Evolutionary conservation across 1,140 invertebrate genomes (phyloP).

Genomic region (Drosophila quadrilineata): DNA sequence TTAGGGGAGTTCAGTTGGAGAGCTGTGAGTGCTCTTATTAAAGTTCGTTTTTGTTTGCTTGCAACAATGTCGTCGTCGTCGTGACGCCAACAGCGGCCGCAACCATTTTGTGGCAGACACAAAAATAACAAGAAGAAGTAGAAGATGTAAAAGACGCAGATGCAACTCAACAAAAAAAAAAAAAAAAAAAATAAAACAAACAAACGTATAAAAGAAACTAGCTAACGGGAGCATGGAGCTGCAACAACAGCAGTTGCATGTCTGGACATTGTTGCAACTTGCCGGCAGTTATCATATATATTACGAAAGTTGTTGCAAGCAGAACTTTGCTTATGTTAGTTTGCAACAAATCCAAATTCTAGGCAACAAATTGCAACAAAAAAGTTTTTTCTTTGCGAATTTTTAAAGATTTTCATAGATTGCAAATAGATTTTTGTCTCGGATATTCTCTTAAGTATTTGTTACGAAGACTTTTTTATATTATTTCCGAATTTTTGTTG

Average conservation of each 20-base stretch:
- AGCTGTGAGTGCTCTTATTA: slow-evolving; percentile 63
- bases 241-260: too few species aligned
- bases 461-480: too few species aligned
- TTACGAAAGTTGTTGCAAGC: slow-evolving; percentile 6
- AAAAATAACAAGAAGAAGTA: not conserved
- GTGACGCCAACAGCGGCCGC: slow-evolving; percentile 44
- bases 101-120: slow-evolving; percentile 3
- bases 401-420: too few species aligned
- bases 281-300: not conserved
- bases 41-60: slow-evolving; percentile 71
- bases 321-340: not conserved
- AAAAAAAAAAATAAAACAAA: slow-evolving; percentile 11
- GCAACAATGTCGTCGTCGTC: slow-evolving; percentile 61
- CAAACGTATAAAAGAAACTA: too few species aligned
- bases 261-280: slow-evolving; percentile 4
- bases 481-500: too few species aligned
- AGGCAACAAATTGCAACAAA: too few species aligned
- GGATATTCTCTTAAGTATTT: too few species aligned
- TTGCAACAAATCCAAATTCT: too few species aligned
- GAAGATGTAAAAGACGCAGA: not conserved
- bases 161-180: not conserved
- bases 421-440: too few species aligned
- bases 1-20: slow-evolving; percentile 19
- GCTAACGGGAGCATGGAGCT: too few species aligned
- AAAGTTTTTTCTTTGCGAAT: not conserved